These are phyloP conservation scores for Diuraphis noxia DNA, from an alignment of 1,140 invertebrate species.

Conservation along the genomic window DNA sequence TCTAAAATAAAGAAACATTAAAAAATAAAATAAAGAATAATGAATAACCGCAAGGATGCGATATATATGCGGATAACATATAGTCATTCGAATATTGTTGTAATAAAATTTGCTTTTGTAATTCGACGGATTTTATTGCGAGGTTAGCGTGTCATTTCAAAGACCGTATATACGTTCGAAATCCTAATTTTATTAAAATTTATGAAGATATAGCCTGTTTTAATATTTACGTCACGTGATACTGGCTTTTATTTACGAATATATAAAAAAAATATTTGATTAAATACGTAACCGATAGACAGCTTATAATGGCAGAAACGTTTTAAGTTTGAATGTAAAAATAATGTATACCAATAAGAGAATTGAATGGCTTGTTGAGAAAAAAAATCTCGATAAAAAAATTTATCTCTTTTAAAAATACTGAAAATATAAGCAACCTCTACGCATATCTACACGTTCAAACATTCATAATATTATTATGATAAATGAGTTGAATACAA, in stretches of 20 bases:
- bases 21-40: not conserved
- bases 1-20: not conserved
- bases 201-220: not conserved
- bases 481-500: not conserved
- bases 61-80: not conserved
- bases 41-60: not conserved
- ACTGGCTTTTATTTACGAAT: not conserved
- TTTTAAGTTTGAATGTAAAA: not conserved
- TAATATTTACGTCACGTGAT: not conserved
- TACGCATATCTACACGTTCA: not conserved
- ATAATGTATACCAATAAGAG: not conserved
- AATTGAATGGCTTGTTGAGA: not conserved
- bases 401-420: not conserved
- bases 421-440: not conserved
- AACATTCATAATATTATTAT: not conserved
- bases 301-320: not conserved
- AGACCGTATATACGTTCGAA: not conserved
- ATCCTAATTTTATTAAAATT: not conserved
- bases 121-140: too few species aligned
- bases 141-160: not conserved
- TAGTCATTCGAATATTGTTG: not conserved
- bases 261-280: not conserved
- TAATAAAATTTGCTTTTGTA: not conserved
- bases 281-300: not conserved
- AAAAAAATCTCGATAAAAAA: not conserved